Evolutionary conservation across 2,113 vertebrate species (phyloP).

Genomic region (Malurus cyaneus): DNA sequence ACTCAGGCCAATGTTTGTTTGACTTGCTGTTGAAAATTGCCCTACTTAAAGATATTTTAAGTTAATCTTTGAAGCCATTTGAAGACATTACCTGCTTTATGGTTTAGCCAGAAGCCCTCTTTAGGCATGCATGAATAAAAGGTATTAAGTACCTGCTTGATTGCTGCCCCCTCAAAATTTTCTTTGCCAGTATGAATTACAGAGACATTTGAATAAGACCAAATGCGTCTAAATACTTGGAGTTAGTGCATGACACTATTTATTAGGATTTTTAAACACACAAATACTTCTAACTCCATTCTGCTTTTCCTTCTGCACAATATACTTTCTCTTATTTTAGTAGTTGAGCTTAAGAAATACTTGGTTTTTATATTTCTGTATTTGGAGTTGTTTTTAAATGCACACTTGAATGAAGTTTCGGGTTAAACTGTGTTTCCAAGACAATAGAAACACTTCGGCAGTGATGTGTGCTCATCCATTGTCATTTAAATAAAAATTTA

Average conservation of each 20-base stretch:
- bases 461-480: not conserved
- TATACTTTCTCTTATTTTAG: not conserved
- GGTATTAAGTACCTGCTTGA: not conserved
- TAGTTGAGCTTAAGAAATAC: not conserved
- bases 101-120: not conserved
- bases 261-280: not conserved
- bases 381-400: not conserved
- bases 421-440: not conserved
- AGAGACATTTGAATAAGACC: not conserved
- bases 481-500: not conserved
- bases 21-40: not conserved
- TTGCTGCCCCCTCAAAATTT: not conserved
- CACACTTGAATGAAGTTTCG: not conserved
- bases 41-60: not conserved
- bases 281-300: not conserved
- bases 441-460: not conserved
- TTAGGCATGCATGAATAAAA: not conserved
- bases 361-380: not conserved
- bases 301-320: not conserved
- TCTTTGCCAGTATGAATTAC: not conserved
- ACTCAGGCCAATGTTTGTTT: not conserved
- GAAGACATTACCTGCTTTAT: not conserved
- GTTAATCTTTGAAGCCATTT: not conserved
- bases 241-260: rapidly evolving
- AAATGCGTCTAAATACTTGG: not conserved